Base-by-base conservation (phyloP, 2,113 vertebrate genomes). In the Bucco capensis region DNA sequence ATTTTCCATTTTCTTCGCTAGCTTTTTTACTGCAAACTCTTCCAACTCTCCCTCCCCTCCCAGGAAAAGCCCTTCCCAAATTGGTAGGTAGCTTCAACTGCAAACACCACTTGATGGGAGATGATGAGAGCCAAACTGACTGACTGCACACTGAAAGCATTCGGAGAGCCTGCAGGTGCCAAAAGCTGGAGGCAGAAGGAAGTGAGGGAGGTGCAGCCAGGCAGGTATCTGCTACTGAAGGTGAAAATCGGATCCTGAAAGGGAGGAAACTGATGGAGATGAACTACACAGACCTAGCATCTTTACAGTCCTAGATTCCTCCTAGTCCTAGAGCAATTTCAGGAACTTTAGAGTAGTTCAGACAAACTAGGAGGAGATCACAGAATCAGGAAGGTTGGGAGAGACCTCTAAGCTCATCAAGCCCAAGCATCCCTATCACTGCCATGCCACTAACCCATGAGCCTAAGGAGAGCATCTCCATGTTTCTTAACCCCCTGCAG, bases 1-100 rank as follows among this genome's bases (percentile, higher is more conserved):
- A 46, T 78, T 61, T 94, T 94, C 38, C 86, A 77, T 50, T 64
- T 92, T 79, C 78, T 77, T 90, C 75, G 53, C 35, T 56, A 82
- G 58, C 16, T 14, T 49, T 58, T 54, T 69, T 24, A 72, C 33
- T 53, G 40, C 7, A 53, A 74, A 46, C 17, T 54, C 42, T 38
- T 73, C 54, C 47, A 80, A 28, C n/a, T 78, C 61, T 49, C 30
- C 40, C 66, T 67, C n/a, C 56, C 44, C 37, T 92, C 23, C 28
- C 23, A 88, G 37, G 25, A 70, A 86, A 80, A 86, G 46, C 64
- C 12, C 28, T 92, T 81, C 69, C 53, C 77, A 78, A 91, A 77
- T 3, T 49, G 25, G 47, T 14, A 83, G 37, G 61, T 57, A 91
- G 65, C 61, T 67, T 58, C 35, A 88, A 77, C 21, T 83, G 21